Base-by-base conservation (phyloP, 2,888 invertebrate genomes). In the Nemapogon koenigi region DNA sequence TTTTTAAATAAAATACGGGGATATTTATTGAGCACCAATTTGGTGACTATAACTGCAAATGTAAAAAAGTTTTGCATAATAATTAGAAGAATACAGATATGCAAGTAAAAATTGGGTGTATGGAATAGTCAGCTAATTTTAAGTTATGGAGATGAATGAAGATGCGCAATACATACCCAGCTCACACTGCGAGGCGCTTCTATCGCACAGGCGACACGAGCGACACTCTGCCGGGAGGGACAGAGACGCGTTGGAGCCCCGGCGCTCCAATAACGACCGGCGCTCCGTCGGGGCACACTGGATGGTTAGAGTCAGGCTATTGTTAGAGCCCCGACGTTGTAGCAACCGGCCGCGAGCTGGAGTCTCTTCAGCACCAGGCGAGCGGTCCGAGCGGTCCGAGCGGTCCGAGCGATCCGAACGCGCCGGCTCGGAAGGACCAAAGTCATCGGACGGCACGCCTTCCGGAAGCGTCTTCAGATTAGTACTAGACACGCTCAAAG, bases 241-340 rank as follows among this genome's bases (percentile, higher is more conserved):
- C 2, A 96, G 71, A 39, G 94, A 94, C 1, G 94, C 93, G 57
- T 93, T 95, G 1, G 94, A 95, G 36, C 94, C 94, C 38, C 96
- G 81, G 16, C 96, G 83, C 57, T 93, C 92, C 3, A 93, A 67
- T 1, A 93, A 66, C 4, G 11, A 4, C 6, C 28, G 27, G 6
- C 91, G 90, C 50, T 89, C 89, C 28, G 83, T 82, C 30, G 70
- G 80, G 0, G 61, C 60, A 13, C 35, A 18, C 19, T 81, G 79
- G 29, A 93, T 81, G 56, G 92, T 92, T 38, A 94, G 83, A 0
- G 92, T 93, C 6, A 94, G 68, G 50, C 92, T 92, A 17, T 93
- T 92, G 53, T 91, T 93, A 0, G 93, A 93, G 0, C 93, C 93
- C 13, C 94, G 81, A 16, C 94, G 83, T 51, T 91, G 90, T 8